These are phyloP conservation scores for Pyrrhia umbra DNA, from an alignment of 2,888 invertebrate genomes.

Conservation along the genomic window DNA sequence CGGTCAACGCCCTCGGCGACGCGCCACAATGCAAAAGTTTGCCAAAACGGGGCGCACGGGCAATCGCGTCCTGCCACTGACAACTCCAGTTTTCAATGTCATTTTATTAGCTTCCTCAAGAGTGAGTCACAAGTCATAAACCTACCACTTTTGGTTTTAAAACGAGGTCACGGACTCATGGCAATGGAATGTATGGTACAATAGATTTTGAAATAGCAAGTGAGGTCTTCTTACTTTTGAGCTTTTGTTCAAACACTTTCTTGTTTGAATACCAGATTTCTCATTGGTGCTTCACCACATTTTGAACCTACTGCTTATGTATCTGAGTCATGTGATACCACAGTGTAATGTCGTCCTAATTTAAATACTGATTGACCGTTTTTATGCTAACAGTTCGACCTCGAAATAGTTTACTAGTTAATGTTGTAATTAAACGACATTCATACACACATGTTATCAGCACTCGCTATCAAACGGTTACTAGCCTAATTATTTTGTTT, in stretches of 20 bases:
- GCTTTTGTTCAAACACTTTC: constrained; percentile 2
- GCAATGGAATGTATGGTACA: constrained; percentile 45
- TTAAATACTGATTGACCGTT: constrained; percentile 41
- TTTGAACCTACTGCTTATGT: constrained; percentile 19
- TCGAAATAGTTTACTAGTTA: constrained; percentile 47
- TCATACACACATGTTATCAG: constrained; percentile 26
- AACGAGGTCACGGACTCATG: constrained; percentile 39
- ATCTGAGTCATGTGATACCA: constrained; percentile 26
- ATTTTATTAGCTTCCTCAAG: constrained; percentile 60
- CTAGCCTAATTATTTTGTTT: constrained; percentile 37
- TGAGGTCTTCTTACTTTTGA: constrained; percentile 9
- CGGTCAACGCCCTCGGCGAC: constrained; percentile 82
- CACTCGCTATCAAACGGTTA: constrained; percentile 45
- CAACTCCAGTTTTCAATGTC: constrained; percentile 69
- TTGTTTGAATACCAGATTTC: constrained; percentile 2
- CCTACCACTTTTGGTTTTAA: constrained; percentile 40
- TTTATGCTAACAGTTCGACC: constrained; percentile 41
- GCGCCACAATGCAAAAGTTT: constrained; percentile 73
- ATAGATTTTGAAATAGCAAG: constrained; percentile 23
- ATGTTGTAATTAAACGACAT: constrained; percentile 50
- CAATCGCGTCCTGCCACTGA: constrained; percentile 69
- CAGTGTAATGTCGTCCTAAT: constrained; percentile 43
- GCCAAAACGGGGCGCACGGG: constrained; percentile 78
- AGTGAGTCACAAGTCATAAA: constrained; percentile 67
- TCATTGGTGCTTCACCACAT: constrained; percentile 7